phyloP scores from a whole-genome alignment of 2,113 vertebrate genomes.

The Mixornis gularis region DNA sequence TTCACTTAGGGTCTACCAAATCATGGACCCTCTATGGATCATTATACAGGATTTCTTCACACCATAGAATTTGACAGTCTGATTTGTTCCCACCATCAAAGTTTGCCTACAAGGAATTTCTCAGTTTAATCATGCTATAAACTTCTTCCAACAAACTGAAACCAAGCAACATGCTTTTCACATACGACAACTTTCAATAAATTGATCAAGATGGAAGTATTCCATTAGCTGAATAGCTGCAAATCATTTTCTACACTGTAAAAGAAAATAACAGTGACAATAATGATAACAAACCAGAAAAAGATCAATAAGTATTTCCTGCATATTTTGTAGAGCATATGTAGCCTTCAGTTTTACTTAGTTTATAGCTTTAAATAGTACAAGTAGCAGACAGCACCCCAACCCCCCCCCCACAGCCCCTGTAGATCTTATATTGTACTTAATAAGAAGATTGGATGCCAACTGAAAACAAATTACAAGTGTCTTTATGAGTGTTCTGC shows the following conservation, averaged over 20 bases:
- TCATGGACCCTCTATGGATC: neutral
- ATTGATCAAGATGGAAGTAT: neutral
- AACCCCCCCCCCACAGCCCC: fast-evolving
- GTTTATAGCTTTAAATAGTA: neutral
- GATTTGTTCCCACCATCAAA: slow-evolving; percentile 13
- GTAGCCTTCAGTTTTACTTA: neutral
- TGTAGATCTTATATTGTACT: neutral
- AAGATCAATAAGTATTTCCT: neutral
- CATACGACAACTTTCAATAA: neutral
- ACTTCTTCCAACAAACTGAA: neutral
- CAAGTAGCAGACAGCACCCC: neutral
- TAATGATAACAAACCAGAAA: neutral
- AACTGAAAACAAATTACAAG: neutral
- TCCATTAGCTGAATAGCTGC: neutral
- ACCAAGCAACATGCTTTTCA: neutral
- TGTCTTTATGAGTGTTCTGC: neutral
- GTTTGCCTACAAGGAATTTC: neutral
- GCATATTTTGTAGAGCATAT: neutral
- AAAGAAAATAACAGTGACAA: neutral
- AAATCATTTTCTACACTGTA: neutral
- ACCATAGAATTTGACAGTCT: neutral
- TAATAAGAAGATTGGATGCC: neutral
- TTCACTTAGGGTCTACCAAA: neutral
- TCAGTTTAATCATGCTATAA: slow-evolving; percentile 8
- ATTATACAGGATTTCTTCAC: slow-evolving; percentile 3